A percentile compares a stretch with the other conserved stretches of the same genome.
These are phyloP conservation scores for Drepanosiphum platanoidis DNA, from an alignment of 2,888 invertebrate species.

Conservation along the genomic window DNA sequence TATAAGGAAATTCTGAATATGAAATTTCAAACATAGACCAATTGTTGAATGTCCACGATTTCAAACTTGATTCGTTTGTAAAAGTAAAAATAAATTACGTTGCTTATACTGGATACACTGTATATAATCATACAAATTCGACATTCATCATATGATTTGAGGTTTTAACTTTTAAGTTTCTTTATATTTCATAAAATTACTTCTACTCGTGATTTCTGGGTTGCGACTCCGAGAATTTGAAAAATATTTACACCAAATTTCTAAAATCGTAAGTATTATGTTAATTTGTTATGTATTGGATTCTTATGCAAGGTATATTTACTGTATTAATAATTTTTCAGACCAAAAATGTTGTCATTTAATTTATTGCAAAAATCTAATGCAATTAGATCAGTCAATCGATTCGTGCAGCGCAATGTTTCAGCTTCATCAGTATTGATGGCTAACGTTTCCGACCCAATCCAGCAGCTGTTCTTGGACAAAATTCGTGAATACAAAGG, in stretches of 20 bases:
- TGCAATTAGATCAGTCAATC: conserved; percentile 64
- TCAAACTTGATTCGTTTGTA: not conserved
- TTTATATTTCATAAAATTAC: not conserved
- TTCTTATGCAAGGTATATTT: too few species aligned
- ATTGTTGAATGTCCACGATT: too few species aligned
- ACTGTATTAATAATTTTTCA: not conserved
- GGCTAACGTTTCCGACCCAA: conserved; percentile 84
- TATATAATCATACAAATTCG: conserved; percentile 2
- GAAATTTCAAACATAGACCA: too few species aligned
- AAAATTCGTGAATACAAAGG: conserved; percentile 89
- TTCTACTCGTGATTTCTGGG: too few species aligned
- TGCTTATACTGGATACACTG: conserved; percentile 40
- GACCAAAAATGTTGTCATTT: conserved; percentile 41
- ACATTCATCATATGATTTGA: conserved; percentile 41
- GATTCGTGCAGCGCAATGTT: conserved; percentile 72
- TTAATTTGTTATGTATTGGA: not conserved
- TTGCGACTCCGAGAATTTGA: not conserved
- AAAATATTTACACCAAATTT: not conserved
- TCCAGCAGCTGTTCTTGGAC: conserved; percentile 92
- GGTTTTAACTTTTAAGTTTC: not conserved
- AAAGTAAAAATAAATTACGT: not conserved
- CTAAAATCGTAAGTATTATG: conserved; percentile 6
- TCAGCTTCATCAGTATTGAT: conserved; percentile 77
- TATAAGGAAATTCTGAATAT: not conserved
- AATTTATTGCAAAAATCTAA: conserved; percentile 53